Conservation (phyloP, 2,797 vertebrate species). For the Pangasius mekongensis region DNA sequence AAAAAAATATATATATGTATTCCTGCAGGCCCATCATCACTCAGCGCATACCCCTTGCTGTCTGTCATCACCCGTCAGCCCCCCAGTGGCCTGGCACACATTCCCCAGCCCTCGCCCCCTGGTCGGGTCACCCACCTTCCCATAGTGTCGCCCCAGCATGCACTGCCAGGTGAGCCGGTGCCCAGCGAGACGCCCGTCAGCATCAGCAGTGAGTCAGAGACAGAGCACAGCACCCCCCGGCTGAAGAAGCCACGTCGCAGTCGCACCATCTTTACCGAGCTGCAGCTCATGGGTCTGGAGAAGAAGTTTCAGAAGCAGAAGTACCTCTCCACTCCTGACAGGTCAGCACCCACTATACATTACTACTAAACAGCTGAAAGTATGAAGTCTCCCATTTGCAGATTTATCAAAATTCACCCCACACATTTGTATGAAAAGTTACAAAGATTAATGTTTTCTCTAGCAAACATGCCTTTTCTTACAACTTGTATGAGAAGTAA, state of each 20-base stretch:
- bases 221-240: constrained; percentile 80
- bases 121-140: constrained; percentile 60
- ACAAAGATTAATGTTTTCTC: neutral
- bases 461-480: neutral
- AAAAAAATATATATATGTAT: neutral
- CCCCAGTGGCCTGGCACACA: constrained; percentile 73
- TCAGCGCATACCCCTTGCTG: constrained; percentile 88
- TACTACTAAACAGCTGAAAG: too few relatives aligned
- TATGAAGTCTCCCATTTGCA: neutral
- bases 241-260: constrained; percentile 93
- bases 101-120: constrained; percentile 76
- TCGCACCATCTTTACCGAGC: constrained; percentile 96
- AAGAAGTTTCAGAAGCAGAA: constrained; percentile 99
- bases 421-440: neutral
- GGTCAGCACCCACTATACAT: constrained; percentile 72
- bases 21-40: constrained; percentile 82
- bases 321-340: constrained; percentile 96
- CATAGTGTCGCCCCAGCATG: constrained; percentile 68
- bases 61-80: constrained; percentile 92
- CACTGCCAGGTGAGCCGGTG: constrained; percentile 52
- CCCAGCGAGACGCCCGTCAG: constrained; percentile 77
- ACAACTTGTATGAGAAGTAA: neutral
- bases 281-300: constrained; percentile 97
- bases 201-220: constrained; percentile 92
- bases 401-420: neutral